Evolutionary conservation across 1,140 invertebrate genomes (phyloP).

Genomic region (Cardiocondyla obscurior): DNA sequence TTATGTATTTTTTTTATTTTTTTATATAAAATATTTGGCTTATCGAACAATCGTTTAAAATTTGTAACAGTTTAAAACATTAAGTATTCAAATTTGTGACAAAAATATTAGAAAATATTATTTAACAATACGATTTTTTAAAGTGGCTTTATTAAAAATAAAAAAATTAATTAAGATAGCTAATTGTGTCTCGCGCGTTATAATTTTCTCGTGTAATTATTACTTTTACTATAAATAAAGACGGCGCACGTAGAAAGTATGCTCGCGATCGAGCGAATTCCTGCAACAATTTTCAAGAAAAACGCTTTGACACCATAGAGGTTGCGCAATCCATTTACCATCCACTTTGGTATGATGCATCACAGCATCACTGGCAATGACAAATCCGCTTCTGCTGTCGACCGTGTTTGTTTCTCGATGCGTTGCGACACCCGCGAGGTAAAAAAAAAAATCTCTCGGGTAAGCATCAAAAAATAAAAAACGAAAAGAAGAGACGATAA

Average conservation of each 20-base stretch:
- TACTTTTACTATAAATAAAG: background rate
- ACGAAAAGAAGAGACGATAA: constrained; percentile 26
- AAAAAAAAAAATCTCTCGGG: background rate
- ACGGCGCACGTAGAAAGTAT: background rate
- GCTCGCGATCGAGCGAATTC: constrained; percentile 45
- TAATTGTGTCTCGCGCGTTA: background rate
- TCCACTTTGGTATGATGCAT: constrained; percentile 58
- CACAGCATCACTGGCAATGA: constrained; percentile 59
- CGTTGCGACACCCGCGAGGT: background rate
- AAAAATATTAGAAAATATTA: background rate
- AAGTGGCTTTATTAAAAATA: background rate
- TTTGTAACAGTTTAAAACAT: background rate
- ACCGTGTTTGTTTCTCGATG: constrained; percentile 56
- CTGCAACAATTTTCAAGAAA: constrained; percentile 65
- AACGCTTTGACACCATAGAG: constrained; percentile 62
- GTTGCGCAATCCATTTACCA: constrained; percentile 63
- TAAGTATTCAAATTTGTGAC: background rate
- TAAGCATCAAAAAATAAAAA: constrained; percentile 29
- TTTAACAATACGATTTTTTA: background rate
- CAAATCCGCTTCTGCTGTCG: constrained; percentile 57
- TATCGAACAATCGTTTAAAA: background rate
- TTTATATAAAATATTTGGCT: background rate
- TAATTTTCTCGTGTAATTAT: background rate
- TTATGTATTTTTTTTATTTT: too few species aligned
- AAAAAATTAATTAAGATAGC: background rate